A percentile compares a stretch with the other conserved stretches of the same genome.
phyloP scores from a whole-genome alignment of 2,113 vertebrate genomes.

The Cephalopterus ornatus region DNA sequence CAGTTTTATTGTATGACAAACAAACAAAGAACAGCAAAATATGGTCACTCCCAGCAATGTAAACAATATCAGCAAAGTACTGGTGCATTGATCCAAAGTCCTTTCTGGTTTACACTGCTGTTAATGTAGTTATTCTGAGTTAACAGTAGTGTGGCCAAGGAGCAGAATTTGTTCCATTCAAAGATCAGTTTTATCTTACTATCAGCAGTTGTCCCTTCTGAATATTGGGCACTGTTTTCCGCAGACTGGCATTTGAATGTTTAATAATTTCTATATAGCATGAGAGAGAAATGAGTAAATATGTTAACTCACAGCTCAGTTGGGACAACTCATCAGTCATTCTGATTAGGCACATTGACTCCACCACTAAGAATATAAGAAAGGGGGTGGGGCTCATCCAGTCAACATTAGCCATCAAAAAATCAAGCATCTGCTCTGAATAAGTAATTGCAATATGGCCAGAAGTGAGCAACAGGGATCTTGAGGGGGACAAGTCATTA shows the following conservation, averaged over 20 bases:
- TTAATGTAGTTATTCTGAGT: not conserved
- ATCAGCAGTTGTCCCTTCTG: not conserved
- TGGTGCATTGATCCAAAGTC: constrained; percentile 28
- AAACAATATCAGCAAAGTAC: not conserved
- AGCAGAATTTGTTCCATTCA: not conserved
- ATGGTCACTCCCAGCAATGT: not conserved
- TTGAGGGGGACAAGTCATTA: not conserved
- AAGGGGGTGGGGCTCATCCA: not conserved
- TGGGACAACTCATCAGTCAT: not conserved
- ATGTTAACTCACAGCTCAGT: not conserved
- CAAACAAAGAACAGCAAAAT: constrained; percentile 13
- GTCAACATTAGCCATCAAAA: not conserved
- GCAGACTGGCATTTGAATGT: not conserved
- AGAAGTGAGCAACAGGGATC: not conserved
- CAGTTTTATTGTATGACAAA: not conserved
- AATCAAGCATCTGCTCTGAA: not conserved
- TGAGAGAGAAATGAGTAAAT: not conserved
- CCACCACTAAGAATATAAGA: not conserved
- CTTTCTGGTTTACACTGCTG: not conserved
- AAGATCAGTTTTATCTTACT: not conserved
- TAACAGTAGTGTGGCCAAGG: not conserved
- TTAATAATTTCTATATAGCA: not conserved
- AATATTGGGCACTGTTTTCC: not conserved
- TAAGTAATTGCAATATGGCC: not conserved
- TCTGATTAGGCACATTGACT: not conserved